Base-by-base conservation (phyloP, 1,140 invertebrate genomes). In the Panulirus ornatus region DNA sequence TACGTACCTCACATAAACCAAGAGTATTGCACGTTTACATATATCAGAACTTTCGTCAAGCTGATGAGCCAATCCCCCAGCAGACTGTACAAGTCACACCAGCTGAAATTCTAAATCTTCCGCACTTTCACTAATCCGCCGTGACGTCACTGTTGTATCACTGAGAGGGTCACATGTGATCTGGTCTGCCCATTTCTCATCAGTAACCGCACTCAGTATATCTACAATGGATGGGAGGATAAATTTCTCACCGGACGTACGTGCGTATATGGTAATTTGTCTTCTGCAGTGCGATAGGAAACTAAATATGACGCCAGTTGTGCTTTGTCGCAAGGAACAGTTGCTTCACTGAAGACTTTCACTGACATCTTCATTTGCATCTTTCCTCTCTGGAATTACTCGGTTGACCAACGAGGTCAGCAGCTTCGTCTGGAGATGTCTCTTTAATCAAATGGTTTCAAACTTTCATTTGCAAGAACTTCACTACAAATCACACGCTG, bases 261-360 rank as follows among this genome's bases (percentile, higher is more conserved):
- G n/a, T n/a, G n/a, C 42, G 81, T 70, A 70, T 70, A 84, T 84
- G 54, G 81, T 66, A 66, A 30, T 70, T 66, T 66, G 54, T 66
- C 54, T 84, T 84, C 66, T 70, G 81, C 58, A 66, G 40, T 84
- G 54, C 81, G 58, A 70, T 84, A 84, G 22, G 81, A 63, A 70
- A 84, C 81, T 84, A 84, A 42, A 84, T 84, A 84, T 40, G 81
- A 84, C 40, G 81, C 81, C 81, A 84, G 38, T 70, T 84, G 58
- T 66, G 63, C 54, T 66, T 83, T 70, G 30, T 83, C 81, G 22
- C 40, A 63, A 63, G 38, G 81, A 83, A 54, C 66, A 34, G 27
- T 81, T 81, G 78, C 42, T 51, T 54, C 51, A 81, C n/a, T 54
- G 2, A 81, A 27, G 51, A n/a, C n/a, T n/a, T n/a, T n/a, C n/a